A percentile compares a stretch with the other conserved stretches of the same genome.
Conservation (phyloP, 1,140 invertebrate genomes). For the Lordiphosa collinella region DNA sequence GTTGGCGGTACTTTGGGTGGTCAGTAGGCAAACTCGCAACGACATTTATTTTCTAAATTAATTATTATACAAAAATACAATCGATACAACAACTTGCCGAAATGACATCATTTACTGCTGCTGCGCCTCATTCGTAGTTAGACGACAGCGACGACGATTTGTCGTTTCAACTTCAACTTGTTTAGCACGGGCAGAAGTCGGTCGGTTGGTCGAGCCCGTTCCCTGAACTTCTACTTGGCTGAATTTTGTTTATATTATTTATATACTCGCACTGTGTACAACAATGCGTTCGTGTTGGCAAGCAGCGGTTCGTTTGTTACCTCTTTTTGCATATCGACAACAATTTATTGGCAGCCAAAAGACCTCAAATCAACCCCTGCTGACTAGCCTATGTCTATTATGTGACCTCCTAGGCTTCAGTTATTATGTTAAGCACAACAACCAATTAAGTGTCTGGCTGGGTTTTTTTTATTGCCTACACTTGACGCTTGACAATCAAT, state of each 20-base stretch:
- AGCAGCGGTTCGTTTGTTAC: slow-evolving; percentile 48
- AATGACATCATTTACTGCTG: slow-evolving; percentile 62
- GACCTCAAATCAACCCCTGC: slow-evolving; percentile 39
- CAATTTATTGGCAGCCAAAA: slow-evolving; percentile 68
- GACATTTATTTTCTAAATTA: slow-evolving; percentile 52
- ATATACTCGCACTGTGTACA: slow-evolving; percentile 49
- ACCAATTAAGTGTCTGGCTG: slow-evolving; percentile 64
- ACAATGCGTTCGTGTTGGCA: slow-evolving; percentile 73
- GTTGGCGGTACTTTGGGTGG: slow-evolving; percentile 28
- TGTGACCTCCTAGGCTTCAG: slow-evolving; percentile 60
- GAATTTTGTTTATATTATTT: slow-evolving; percentile 54
- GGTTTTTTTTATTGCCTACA: not conserved
- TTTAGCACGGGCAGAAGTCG: slow-evolving; percentile 50
- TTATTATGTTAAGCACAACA: slow-evolving; percentile 76
- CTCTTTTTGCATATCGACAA: slow-evolving; percentile 45
- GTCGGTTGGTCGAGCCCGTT: slow-evolving; percentile 32
- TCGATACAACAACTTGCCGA: slow-evolving; percentile 48
- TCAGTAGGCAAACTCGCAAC: slow-evolving; percentile 8
- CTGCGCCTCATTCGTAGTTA: slow-evolving; percentile 1
- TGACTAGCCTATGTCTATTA: slow-evolving; percentile 52
- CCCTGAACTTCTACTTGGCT: slow-evolving; percentile 53
- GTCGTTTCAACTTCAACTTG: slow-evolving; percentile 49
- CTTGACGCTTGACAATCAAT: not conserved
- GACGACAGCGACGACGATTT: slow-evolving; percentile 1
- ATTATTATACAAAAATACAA: slow-evolving; percentile 57